Evolutionary conservation across 35 echinoderm and acorn worm species (phyloP), one percentile per base, ranked within the genome.

Genomic region (Apostichopus parvimensis): DNA sequence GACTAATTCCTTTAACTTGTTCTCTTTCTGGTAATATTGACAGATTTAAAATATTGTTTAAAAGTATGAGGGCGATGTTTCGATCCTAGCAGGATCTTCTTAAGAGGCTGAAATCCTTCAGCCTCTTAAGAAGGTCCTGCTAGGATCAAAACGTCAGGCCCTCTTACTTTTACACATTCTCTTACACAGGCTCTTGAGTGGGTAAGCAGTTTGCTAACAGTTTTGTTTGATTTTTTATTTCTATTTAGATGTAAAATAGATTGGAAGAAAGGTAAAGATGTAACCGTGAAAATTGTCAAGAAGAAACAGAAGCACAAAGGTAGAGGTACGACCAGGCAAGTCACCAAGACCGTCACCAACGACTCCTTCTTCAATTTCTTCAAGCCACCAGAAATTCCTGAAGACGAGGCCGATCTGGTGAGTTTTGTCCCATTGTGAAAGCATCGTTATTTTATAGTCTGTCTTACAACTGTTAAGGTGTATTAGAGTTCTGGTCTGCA

Each of bases 251-350:
- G 97, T 91, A 91, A 89, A 82, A 95, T 98, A 64, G 97, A 99
- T 85, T 99, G 97, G 97, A 99, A 99, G 92, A 99, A 96, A 86
- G 92, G 93, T 53, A 99, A 99, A 80, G 95, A 99, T 81, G 86
- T 99, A 1, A 99, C 97, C 28, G 92, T 99, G 88, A 99, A 96
- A 92, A 54, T 93, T 4, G 91, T 99, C 53, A 96, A 96, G 89
- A 99, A 99, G 93, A 99, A 99, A 80, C 95, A 99, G 73, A 99
- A 99, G 68, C 97, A 96, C 78, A 99, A 99, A 93, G 97, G 95
- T 59, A 77, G 83, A 56, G 95, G 94, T 13, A 94, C 95, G 8
- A 99, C 97, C 0, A 93, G 97, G 20, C 64, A 86, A 76, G 95
- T 99, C 1, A 99, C 95, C 91, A 99, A 99, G 79, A 95, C 93